A percentile compares a stretch with the other conserved stretches of the same genome.
Evolutionary conservation across 2,113 vertebrate genomes (phyloP).

Genomic region (Euleptes europaea): DNA sequence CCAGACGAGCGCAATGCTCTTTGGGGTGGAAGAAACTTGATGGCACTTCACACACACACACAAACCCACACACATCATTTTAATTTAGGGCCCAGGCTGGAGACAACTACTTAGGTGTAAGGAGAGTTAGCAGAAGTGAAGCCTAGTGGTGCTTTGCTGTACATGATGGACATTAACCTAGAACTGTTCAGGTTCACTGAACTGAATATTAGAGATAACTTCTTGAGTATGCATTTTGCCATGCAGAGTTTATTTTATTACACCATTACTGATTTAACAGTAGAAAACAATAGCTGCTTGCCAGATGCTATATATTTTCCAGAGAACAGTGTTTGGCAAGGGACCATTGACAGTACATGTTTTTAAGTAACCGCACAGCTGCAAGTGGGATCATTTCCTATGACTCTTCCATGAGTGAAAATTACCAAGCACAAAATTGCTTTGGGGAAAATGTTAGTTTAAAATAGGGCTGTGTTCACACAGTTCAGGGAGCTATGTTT

Average conservation of each 20-base stretch:
- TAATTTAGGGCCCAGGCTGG: too few species aligned
- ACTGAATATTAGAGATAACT: not conserved
- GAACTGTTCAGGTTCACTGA: not conserved
- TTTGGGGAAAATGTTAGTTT: not conserved
- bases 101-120: not conserved
- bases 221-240: constrained; percentile 6
- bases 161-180: not conserved
- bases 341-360: constrained; percentile 50
- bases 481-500: not conserved
- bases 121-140: not conserved
- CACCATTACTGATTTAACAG: constrained; percentile 53
- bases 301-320: constrained; percentile 60
- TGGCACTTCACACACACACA: too few species aligned
- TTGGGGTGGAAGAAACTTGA: too few species aligned
- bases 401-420: constrained; percentile 32
- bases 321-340: constrained; percentile 51
- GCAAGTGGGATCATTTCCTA: constrained; percentile 49
- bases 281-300: constrained; percentile 52
- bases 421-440: constrained; percentile 16
- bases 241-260: constrained; percentile 37
- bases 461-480: rapidly evolving
- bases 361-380: constrained; percentile 50
- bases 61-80: too few species aligned
- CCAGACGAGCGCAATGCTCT: too few species aligned
- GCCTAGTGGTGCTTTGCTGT: not conserved